Evolutionary conservation across 2,113 vertebrate species (phyloP).

Genomic region (Turnix velox): DNA sequence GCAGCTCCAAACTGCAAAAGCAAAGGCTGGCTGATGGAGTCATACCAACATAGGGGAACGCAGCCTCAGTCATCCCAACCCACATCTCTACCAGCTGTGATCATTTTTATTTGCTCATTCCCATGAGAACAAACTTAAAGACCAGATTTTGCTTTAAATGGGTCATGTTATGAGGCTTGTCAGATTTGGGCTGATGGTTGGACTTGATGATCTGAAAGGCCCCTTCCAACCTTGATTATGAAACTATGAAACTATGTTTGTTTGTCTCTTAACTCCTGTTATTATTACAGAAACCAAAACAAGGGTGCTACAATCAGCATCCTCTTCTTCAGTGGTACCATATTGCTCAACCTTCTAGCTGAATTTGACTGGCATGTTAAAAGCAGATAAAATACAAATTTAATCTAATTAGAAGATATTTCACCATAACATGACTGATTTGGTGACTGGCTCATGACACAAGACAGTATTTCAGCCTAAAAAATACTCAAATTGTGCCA

Average conservation of each 20-base stretch:
- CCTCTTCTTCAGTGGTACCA: background rate
- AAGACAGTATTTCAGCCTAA: background rate
- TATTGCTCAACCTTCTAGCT: rapidly evolving
- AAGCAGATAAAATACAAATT: background rate
- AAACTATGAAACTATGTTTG: no score
- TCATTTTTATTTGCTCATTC: background rate
- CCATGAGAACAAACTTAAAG: background rate
- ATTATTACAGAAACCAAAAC: background rate
- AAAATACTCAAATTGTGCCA: background rate
- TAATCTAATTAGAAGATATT: background rate
- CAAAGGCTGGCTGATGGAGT: background rate
- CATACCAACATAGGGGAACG: background rate
- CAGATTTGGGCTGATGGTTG: no score
- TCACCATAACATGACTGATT: background rate
- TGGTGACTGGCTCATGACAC: background rate
- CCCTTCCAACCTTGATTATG: no score
- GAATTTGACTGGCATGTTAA: background rate
- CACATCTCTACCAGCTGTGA: background rate
- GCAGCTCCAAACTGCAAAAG: background rate
- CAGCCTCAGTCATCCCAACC: background rate
- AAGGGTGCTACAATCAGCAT: no score
- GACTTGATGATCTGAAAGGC: no score
- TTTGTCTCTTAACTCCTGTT: background rate
- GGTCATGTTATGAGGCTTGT: no score
- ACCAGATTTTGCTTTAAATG: background rate